Evolutionary conservation across 2,797 vertebrate genomes (phyloP).

Genomic region (Rhincodon typus): DNA sequence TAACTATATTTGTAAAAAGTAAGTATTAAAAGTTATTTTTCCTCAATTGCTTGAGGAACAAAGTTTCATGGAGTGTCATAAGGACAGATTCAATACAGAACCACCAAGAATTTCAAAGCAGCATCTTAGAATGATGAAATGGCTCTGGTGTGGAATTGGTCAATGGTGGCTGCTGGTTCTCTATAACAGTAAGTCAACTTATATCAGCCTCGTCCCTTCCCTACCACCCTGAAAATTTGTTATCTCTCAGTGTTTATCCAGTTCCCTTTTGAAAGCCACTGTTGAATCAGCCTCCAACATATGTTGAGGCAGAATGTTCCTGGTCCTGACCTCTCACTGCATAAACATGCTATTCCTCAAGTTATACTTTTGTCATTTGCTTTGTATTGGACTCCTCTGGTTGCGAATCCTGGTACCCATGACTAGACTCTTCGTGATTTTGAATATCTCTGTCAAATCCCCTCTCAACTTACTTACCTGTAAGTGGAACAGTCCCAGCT

Average conservation of each 20-base stretch:
- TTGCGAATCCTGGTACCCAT: background rate
- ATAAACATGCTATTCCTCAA: background rate
- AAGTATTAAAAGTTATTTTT: background rate
- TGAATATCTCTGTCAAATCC: background rate
- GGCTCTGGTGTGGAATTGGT: background rate
- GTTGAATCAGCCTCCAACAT: background rate
- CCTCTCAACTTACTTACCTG: background rate
- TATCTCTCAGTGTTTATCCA: background rate
- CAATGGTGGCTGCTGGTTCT: background rate
- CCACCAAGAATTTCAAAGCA: background rate
- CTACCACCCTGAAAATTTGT: background rate
- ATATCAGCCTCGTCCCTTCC: background rate
- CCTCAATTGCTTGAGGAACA: background rate
- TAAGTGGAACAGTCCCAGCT: background rate
- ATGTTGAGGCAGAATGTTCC: too few species aligned
- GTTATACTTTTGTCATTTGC: background rate
- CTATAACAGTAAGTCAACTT: background rate
- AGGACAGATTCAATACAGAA: background rate
- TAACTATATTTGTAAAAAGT: background rate
- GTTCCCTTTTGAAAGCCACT: background rate
- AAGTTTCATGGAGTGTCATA: background rate
- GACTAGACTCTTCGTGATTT: background rate
- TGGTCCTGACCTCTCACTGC: background rate
- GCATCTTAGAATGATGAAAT: background rate
- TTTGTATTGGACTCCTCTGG: background rate